Base-by-base conservation (phyloP, 2,113 vertebrate species). In the Campylomormyrus tamandua region DNA sequence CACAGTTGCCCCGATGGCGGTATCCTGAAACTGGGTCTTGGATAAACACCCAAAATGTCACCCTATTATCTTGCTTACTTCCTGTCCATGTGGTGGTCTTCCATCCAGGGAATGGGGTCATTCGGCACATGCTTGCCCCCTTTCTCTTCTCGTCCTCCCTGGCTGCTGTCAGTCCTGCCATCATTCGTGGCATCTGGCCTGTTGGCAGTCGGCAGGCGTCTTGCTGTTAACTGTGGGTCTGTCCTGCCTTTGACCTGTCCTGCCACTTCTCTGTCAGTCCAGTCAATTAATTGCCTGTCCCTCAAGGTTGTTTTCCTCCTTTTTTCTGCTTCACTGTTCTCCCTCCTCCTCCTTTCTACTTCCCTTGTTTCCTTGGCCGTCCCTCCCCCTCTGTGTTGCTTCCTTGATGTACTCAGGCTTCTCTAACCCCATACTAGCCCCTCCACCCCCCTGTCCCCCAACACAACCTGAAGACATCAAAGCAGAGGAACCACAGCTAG, bases 91-190 rank as follows among this genome's bases (percentile, higher is more conserved):
- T n/a, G 56, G 56, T 24, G 56, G 7, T 17, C 91, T 92, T 31
- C 62, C 27, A 70, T 27, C 62, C 62, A 27, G 3, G 62, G 62
- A 27, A 70, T 19, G 88, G 91, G 93, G 92, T 95, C 95, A 92
- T 93, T 95, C 91, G 91, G 89, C 92, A 93, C 92, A 92, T 83
- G 92, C 90, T 93, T 49, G 77, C 87, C 89, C 92, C 85, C 88
- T 35, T 89, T 94, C 91, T 93, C 90, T 94, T 83, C 90, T 94
- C 94, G 90, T 91, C 94, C 91, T 91, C 92, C 92, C 87, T 94
- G 89, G 92, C 90, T 21, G 56, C 17, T 94, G 94, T 92, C 95
- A 95, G 49, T 95, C 93, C 95, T 48, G 35, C 56, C 42, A 58
- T 95, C 95, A 95, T 93, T 92, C 88, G 66, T 0, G n/a, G 80